Conservation (phyloP, 2,113 vertebrate species). For the Microcebus tavaratra region DNA sequence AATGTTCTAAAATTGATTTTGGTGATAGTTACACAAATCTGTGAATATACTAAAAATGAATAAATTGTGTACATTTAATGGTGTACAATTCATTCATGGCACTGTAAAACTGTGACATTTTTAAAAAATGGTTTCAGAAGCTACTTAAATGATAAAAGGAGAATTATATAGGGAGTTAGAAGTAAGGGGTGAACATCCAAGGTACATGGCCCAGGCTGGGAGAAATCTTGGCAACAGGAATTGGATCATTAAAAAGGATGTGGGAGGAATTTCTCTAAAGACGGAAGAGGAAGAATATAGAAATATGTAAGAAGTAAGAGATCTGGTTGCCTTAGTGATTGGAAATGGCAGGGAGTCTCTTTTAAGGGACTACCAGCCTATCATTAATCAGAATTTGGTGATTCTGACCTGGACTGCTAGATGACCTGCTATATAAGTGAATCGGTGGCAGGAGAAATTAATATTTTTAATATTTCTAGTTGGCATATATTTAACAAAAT, state of each 20-base stretch:
- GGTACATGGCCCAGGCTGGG: neutral
- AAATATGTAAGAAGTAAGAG: conserved; percentile 18
- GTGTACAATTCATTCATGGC: neutral
- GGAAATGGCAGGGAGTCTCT: conserved; percentile 39
- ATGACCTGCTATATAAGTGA: neutral
- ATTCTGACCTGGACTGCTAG: neutral
- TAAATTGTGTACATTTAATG: neutral
- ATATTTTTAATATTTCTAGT: conserved; percentile 8
- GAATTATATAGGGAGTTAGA: neutral
- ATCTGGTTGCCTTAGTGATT: conserved; percentile 24
- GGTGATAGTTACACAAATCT: neutral
- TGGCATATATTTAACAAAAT: conserved; percentile 38
- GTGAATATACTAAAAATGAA: neutral
- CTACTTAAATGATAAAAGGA: conserved; percentile 25
- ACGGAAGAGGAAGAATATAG: neutral
- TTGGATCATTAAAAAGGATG: conserved; percentile 24
- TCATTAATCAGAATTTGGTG: conserved; percentile 33
- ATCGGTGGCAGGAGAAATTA: neutral
- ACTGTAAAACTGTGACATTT: neutral
- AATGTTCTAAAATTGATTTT: conserved; percentile 11
- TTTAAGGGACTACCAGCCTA: neutral
- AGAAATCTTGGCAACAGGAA: neutral
- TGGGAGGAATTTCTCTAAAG: conserved; percentile 40
- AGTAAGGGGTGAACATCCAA: neutral
- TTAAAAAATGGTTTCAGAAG: neutral